Base-by-base conservation (phyloP, 2,113 vertebrate genomes). In the Nannobrachium achirus region DNA sequence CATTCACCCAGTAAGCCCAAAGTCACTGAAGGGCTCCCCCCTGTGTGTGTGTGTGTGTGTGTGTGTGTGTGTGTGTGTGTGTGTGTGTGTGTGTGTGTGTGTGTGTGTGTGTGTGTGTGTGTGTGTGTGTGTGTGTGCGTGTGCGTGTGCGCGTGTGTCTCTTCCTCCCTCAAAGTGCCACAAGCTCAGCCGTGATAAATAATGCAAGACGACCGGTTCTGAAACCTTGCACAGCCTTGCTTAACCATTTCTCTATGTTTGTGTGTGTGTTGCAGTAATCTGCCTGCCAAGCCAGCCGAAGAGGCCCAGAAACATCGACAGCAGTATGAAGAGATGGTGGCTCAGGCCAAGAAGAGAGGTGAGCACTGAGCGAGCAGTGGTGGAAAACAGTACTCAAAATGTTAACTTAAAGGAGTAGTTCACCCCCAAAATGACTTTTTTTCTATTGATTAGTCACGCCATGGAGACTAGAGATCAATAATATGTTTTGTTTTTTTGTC, bases 311-410 rank as follows among this genome's bases (percentile, higher is more conserved):
- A 95, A 55, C 96, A 98, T 88, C 83, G 93, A 49, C 95, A 97
- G 62, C 95, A 98, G 80, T 98, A 98, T 80, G 96, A 98, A 73
- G 96, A 98, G 78, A 98, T 98, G 96, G 96, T 98, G 89, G 94
- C 94, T 53, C 96, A 95, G 91, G 97, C 94, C 13, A 98, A 96
- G 89, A 98, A 97, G 80, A 94, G 95, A 95, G 97, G 97, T 95
- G 61, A 76, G 70, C 3, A 15, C n/a, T n/a, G n/a, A n/a, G n/a
- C n/a, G n/a, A n/a, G n/a, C n/a, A n/a, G n/a, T n/a, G n/a, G n/a
- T n/a, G n/a, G n/a, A n/a, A n/a, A n/a, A n/a, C n/a, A n/a, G n/a
- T n/a, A n/a, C n/a, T n/a, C n/a, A n/a, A n/a, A n/a, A n/a, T n/a
- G n/a, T n/a, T n/a, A n/a, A n/a, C n/a, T n/a, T n/a, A n/a, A n/a